Base-by-base conservation (phyloP, 1,140 invertebrate genomes). In the Orchesella cincta region DNA sequence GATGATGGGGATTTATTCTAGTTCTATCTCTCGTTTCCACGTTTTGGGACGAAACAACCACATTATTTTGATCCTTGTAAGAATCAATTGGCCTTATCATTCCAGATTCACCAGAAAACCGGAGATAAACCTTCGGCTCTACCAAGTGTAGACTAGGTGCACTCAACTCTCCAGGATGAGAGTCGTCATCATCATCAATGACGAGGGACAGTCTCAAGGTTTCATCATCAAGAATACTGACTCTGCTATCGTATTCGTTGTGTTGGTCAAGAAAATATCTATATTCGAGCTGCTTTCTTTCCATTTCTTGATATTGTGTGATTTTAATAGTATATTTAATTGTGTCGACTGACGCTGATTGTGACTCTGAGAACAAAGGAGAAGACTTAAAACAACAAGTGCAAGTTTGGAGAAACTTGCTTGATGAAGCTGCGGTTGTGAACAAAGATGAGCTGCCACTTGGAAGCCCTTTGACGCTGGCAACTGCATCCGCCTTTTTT, bases 141-240 rank as follows among this genome's bases (percentile, higher is more conserved):
- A 57, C 8, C 8, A 57, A 18, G 12, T 33, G 2, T 29, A 29
- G 62, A 67, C 26, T 67, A 33, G 62, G 62, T 12, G 31, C 62
- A 57, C 52, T 33, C 28, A 33, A 3, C 33, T 12, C 62, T 57
- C 54, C 54, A 14, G 12, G 3, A n/a, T n/a, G n/a, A n/a, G n/a
- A n/a, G 31, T 2, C 12, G 12, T 26, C 1, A n/a, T 67, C 62
- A 29, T 67, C 62, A 14, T 67, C 62, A 33, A 67, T 67, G 28
- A 29, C 31, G 1, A 67, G 31, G 29, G 26, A 31, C 3, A 67
- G 62, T 14, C 23, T 29, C 8, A 67, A 3, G 8, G 62, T 67
- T 26, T 67, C 62, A 33, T 67, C 62, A 33, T 67, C 62, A 67
- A 67, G 62, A n/a, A 67, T 67, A n/a, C 62, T 67, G 8, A 67